A percentile compares a stretch with the other conserved stretches of the same genome.
phyloP scores from a whole-genome alignment of 2,797 vertebrate species.

The Echiichthys vipera region DNA sequence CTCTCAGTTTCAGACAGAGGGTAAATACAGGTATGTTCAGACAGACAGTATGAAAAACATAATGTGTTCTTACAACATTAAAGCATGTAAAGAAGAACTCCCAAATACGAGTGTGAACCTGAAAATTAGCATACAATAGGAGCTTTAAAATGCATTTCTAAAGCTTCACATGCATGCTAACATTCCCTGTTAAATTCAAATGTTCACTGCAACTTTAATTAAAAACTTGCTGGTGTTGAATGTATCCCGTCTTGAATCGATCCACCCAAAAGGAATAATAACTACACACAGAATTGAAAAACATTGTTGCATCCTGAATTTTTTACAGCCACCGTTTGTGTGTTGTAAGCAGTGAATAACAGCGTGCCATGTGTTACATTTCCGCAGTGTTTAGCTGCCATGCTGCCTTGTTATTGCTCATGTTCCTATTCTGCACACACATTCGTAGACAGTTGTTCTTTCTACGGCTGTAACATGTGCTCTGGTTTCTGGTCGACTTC shows the following conservation, averaged over 20 bases:
- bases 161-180: neutral
- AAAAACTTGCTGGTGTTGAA: neutral
- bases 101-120: no score
- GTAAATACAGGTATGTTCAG: no score
- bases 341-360: conserved; percentile 10
- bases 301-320: conserved; percentile 2
- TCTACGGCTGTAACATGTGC: conserved; percentile 54
- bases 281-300: neutral
- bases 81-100: no score
- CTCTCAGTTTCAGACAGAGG: no score
- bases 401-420: conserved; percentile 39
- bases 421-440: conserved; percentile 47
- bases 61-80: no score
- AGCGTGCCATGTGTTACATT: conserved; percentile 22
- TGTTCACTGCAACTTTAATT: neutral
- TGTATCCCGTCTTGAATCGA: neutral
- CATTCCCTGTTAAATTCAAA: conserved; percentile 3
- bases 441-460: conserved; percentile 58
- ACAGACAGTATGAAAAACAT: no score
- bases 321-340: conserved; percentile 19
- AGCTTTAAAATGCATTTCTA: conserved; percentile 6
- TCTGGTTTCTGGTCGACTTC: conserved; percentile 68
- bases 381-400: conserved; percentile 32
- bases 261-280: neutral
- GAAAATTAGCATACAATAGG: no score